Conservation (phyloP, 2,797 vertebrate species). For the Lacerta agilis region DNA sequence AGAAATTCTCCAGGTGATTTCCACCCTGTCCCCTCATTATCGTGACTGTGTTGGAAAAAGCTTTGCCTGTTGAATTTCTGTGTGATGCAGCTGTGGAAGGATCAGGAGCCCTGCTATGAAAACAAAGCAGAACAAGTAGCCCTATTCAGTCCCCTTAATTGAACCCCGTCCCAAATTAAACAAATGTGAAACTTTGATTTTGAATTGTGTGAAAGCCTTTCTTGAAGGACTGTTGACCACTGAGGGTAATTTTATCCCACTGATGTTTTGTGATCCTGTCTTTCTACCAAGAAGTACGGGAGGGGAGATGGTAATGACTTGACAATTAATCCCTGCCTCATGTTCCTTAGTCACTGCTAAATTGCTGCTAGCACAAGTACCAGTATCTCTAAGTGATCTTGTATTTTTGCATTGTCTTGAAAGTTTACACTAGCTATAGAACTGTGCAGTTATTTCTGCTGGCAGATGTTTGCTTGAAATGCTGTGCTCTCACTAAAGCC, state of each 20-base stretch:
- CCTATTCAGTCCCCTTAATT: neutral
- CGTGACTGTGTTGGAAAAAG: neutral
- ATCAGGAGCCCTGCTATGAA: neutral
- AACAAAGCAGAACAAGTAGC: neutral
- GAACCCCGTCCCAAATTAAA: neutral
- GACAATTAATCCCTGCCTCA: neutral
- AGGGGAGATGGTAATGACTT: neutral
- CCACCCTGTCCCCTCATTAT: neutral
- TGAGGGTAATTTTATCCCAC: neutral
- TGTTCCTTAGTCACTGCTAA: neutral
- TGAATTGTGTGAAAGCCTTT: neutral
- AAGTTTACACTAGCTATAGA: neutral
- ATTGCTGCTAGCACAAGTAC: neutral
- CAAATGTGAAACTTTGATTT: neutral
- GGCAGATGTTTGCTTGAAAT: neutral
- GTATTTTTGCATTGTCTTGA: neutral
- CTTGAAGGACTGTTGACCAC: neutral
- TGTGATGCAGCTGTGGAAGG: neutral
- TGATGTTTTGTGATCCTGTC: neutral
- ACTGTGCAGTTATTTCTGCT: neutral
- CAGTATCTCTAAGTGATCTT: neutral
- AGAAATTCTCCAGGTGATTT: neutral
- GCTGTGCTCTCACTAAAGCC: neutral
- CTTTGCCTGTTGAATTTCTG: neutral
- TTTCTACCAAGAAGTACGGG: neutral